Evolutionary conservation across 1,140 invertebrate genomes (phyloP).

Genomic region (Bombus breviceps): DNA sequence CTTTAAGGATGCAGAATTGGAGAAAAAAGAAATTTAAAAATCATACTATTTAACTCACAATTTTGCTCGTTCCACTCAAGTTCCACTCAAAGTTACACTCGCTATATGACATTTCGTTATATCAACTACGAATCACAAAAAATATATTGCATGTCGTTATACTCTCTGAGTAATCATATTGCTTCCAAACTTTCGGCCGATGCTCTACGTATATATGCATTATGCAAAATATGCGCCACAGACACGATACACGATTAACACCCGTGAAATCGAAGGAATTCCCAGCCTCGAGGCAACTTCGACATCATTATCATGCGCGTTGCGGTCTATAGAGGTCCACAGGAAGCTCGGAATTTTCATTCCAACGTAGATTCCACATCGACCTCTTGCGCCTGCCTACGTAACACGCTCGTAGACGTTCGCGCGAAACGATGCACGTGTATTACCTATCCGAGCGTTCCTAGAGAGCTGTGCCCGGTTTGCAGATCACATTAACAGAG

Average conservation of each 20-base stretch:
- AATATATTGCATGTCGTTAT: too few species aligned
- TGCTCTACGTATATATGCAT: not conserved
- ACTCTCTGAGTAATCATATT: too few species aligned
- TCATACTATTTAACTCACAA: too few species aligned
- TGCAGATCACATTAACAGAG: not conserved
- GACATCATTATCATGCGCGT: conserved; percentile 31
- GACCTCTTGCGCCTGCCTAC: conserved; percentile 5
- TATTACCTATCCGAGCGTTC: conserved; percentile 41
- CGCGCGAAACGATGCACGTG: conserved; percentile 44
- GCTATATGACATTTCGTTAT: too few species aligned
- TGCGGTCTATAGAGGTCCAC: not conserved
- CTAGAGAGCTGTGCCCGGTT: not conserved
- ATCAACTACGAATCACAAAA: too few species aligned
- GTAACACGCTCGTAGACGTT: conserved; percentile 18
- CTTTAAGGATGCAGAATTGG: too few species aligned
- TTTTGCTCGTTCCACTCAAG: too few species aligned
- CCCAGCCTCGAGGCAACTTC: not conserved
- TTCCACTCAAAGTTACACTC: too few species aligned
- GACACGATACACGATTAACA: conserved; percentile 13
- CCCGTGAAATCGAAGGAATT: conserved; percentile 2
- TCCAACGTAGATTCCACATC: conserved; percentile 58
- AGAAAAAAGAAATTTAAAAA: too few species aligned
- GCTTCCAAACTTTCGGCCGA: not conserved
- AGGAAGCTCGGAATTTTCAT: conserved; percentile 63
- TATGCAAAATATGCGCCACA: not conserved